Percentiles rank a stretch among this genome's conserved stretches.
phyloP scores from a whole-genome alignment of 2,797 vertebrate genomes.

The Petrocephalus schoutedeni region DNA sequence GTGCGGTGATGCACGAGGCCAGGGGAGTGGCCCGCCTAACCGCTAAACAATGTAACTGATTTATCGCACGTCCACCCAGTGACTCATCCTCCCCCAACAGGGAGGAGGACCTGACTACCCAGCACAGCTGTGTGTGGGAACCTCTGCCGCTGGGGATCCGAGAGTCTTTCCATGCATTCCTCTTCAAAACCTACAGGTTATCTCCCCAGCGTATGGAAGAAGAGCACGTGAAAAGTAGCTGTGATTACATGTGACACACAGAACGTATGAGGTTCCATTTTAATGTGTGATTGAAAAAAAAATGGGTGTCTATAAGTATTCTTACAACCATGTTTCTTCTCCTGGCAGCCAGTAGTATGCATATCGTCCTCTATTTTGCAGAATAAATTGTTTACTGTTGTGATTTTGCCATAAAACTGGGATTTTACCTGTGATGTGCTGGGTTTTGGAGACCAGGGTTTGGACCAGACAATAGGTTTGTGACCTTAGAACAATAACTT shows the following conservation, averaged over 20 bases:
- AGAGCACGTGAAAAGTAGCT: background rate
- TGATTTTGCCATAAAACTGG: background rate
- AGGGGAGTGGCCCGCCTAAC: constrained; percentile 1
- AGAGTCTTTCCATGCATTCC: background rate
- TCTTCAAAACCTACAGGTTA: background rate
- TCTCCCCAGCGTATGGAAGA: background rate
- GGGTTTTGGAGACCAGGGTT: background rate
- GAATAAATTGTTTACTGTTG: background rate
- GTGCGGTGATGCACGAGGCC: background rate
- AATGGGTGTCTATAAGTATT: background rate
- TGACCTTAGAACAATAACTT: background rate
- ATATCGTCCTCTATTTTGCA: background rate
- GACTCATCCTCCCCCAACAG: constrained; percentile 20
- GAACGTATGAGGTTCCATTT: background rate
- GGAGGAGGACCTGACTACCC: background rate
- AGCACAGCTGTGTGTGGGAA: background rate
- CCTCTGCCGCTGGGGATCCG: background rate
- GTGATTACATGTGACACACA: background rate
- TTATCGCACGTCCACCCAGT: constrained; percentile 23
- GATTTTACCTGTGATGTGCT: background rate
- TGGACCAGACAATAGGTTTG: background rate
- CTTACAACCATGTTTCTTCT: background rate
- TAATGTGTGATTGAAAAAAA: background rate
- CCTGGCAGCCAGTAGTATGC: background rate
- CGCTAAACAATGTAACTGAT: constrained; percentile 25